Evolutionary conservation across 2,797 vertebrate species (phyloP).

Genomic region (Carcharodon carcharias): DNA sequence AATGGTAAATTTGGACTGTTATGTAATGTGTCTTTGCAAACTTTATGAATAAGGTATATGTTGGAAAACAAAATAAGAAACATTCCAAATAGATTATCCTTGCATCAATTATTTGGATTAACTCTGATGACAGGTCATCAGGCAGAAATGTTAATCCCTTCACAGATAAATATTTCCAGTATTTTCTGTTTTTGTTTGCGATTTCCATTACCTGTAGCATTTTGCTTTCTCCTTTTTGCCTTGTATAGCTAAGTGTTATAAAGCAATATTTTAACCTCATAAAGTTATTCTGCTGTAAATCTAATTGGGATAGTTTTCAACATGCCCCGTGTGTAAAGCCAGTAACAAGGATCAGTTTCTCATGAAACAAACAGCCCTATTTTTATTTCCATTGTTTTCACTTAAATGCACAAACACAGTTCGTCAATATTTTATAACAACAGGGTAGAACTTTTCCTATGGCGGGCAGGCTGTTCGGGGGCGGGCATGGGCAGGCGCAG

Average conservation of each 20-base stretch:
- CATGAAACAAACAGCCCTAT: not conserved
- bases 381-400: not conserved
- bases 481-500: no score
- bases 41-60: no score
- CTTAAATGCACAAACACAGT: not conserved
- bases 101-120: not conserved
- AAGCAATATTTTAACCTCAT: not conserved
- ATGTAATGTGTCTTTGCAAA: no score
- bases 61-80: not conserved
- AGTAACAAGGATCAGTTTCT: not conserved
- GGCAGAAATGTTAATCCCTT: not conserved
- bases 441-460: no score
- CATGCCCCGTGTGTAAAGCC: not conserved
- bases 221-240: not conserved
- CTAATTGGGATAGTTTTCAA: not conserved
- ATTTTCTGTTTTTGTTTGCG: not conserved
- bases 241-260: not conserved
- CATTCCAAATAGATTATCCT: not conserved
- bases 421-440: not conserved
- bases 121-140: not conserved
- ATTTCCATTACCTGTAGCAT: not conserved
- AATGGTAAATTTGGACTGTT: no score
- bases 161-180: not conserved
- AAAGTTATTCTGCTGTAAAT: not conserved
- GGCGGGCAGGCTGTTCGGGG: no score